These are phyloP conservation scores for Antheraea assamensis DNA, from an alignment of 2,888 invertebrate genomes.

Conservation along the genomic window DNA sequence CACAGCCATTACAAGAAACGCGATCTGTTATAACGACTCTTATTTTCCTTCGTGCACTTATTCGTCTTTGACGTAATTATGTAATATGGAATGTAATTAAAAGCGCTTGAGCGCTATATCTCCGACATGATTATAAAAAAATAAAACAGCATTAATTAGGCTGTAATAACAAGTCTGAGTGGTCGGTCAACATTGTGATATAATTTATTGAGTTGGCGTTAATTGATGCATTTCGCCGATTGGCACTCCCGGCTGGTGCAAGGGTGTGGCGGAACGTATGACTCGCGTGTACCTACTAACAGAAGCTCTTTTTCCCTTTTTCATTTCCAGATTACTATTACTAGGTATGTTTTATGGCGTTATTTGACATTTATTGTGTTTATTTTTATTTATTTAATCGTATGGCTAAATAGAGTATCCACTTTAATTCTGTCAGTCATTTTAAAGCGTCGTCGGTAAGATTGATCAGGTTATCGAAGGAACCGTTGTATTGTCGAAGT, in stretches of 20 bases:
- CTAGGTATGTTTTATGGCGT: neutral
- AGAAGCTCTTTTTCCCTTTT: slow-evolving; percentile 9
- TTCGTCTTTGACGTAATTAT: neutral
- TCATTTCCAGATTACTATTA: slow-evolving; percentile 11
- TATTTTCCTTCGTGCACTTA: neutral
- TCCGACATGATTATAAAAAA: neutral
- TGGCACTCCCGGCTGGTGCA: slow-evolving; percentile 35
- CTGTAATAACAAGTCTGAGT: neutral
- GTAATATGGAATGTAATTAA: neutral
- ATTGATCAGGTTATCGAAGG: too few species aligned
- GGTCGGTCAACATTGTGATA: slow-evolving; percentile 9
- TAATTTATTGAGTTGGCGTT: slow-evolving; percentile 25
- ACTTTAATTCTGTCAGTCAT: too few species aligned
- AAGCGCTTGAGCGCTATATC: neutral
- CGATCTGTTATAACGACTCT: neutral
- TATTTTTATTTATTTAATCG: too few species aligned
- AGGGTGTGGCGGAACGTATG: slow-evolving; percentile 35
- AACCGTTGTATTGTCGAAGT: too few species aligned
- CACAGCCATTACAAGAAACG: neutral
- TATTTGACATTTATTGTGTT: neutral
- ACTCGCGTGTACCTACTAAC: slow-evolving; percentile 19
- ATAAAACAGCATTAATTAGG: neutral
- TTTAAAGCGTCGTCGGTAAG: too few species aligned
- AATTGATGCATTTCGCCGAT: slow-evolving; percentile 55
- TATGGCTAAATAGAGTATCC: too few species aligned